Conservation (phyloP, 2,888 invertebrate genomes). For the Nephrotoma appendiculata region DNA sequence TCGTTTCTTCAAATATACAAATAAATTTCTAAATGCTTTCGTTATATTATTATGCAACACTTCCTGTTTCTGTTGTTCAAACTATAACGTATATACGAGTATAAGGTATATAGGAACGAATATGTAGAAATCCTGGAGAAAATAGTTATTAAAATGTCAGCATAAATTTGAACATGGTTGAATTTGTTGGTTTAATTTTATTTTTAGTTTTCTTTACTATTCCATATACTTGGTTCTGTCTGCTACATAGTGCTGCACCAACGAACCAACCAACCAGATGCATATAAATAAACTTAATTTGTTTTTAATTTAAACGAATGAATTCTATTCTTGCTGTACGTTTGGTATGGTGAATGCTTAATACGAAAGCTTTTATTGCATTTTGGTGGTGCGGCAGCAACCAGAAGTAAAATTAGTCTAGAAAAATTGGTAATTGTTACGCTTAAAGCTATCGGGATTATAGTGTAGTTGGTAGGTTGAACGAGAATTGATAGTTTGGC, state of each 20-base stretch:
- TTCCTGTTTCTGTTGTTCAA: background rate
- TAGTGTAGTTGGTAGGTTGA: background rate
- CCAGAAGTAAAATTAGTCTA: background rate
- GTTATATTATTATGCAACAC: background rate
- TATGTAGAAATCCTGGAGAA: background rate
- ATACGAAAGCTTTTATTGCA: background rate
- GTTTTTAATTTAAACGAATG: background rate
- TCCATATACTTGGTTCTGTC: background rate
- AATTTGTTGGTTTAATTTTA: background rate
- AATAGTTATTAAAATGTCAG: background rate
- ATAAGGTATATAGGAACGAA: background rate
- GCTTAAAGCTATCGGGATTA: background rate
- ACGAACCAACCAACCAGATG: background rate
- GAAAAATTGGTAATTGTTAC: background rate
- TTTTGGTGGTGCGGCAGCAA: background rate
- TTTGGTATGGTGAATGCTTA: background rate
- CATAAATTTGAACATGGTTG: background rate
- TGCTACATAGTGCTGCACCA: background rate
- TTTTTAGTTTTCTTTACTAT: background rate
- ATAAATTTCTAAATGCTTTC: background rate
- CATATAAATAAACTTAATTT: background rate
- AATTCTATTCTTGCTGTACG: background rate
- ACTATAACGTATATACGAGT: background rate
- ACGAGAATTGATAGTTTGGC: background rate
- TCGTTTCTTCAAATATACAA: background rate